Base-by-base conservation (phyloP, 2,888 invertebrate species). In the Caradrina clavipalpis region DNA sequence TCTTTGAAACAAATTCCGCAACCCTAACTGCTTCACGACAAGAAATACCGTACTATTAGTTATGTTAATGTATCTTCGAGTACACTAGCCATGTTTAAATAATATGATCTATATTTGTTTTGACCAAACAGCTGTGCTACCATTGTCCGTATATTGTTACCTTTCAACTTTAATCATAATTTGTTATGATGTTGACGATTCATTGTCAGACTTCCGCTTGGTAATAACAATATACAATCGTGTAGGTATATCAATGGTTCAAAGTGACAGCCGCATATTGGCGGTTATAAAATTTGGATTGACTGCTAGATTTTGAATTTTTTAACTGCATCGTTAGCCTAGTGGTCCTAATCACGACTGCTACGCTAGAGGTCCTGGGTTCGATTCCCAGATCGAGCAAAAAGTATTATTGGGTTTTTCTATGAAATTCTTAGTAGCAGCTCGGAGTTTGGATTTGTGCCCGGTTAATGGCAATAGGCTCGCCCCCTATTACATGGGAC, bases 71-170 rank as follows among this genome's bases (percentile, higher is more conserved):
- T 39, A 47, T 42, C 19, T 26, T 66, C 26, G 17, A n/a, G 39
- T 55, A 35, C 51, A 19, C 17, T 7, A 10, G n/a, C n/a, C 11
- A 45, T 78, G 74, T 78, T 78, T 70, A 39, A n/a, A 67, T 56
- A 78, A 78, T 39, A 77, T 10, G 15, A 42, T 49, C 45, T 13
- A 21, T 56, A 55, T 65, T 78, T 78, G 67, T 78, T 74, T 73
- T 70, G 61, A 59, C 57, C 19, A 50, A 17, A 47, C 45, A 39
- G 13, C 47, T 51, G 53, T 10, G 11, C n/a, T 11, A 10, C 66
- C 50, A 78, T 78, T 78, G 78, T 78, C 19, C 59, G 22, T 35
- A 26, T 57, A 61, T 74, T 59, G 53, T 63, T 57, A 69, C 73
- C 69, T 71, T 51, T 57, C 50, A 59, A 55, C 74, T 73, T 22